A percentile compares a stretch with the other conserved stretches of the same genome.
Evolutionary conservation across 2,797 vertebrate species (phyloP).

Genomic region (Rhabdophis nuchalis): DNA sequence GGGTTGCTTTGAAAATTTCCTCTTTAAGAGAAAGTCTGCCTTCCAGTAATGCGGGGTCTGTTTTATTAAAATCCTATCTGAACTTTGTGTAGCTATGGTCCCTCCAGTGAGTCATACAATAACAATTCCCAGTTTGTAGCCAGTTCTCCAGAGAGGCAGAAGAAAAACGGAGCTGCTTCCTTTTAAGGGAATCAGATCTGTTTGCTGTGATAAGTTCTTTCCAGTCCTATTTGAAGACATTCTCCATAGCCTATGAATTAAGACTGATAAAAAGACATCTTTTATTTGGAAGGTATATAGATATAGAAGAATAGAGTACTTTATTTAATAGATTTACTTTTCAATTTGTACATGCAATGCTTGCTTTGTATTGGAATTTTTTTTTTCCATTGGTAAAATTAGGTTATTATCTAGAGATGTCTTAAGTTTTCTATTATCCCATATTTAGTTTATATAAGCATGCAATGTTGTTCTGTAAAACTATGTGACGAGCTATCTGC

Average conservation of each 20-base stretch:
- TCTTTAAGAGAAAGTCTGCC: slow-evolving; percentile 40
- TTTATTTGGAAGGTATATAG: slow-evolving; percentile 54
- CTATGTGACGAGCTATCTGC: neutral
- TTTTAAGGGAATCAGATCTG: slow-evolving; percentile 87
- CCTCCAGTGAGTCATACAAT: slow-evolving; percentile 77
- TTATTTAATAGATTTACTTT: slow-evolving; percentile 51
- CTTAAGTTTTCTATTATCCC: slow-evolving; percentile 1
- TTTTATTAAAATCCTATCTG: slow-evolving; percentile 63
- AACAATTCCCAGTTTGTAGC: slow-evolving; percentile 80
- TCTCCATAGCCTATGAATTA: slow-evolving; percentile 61
- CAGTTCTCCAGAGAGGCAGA: slow-evolving; percentile 81
- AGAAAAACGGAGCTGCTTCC: slow-evolving; percentile 83
- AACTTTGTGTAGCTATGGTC: slow-evolving; percentile 59
- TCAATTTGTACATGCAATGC: slow-evolving; percentile 38
- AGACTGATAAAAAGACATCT: slow-evolving; percentile 52
- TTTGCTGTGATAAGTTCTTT: slow-evolving; percentile 71
- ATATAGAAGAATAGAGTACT: slow-evolving; percentile 30
- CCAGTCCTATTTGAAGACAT: slow-evolving; percentile 66
- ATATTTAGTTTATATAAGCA: neutral
- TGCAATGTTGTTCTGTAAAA: neutral
- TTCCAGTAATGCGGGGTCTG: slow-evolving; percentile 47
- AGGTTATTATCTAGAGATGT: slow-evolving; percentile 39
- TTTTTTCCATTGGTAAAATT: neutral
- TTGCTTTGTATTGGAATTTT: neutral
- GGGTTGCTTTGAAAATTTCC: slow-evolving; percentile 21